phyloP scores from a whole-genome alignment of 2,797 vertebrate species.

The Pogonophryne albipinna region DNA sequence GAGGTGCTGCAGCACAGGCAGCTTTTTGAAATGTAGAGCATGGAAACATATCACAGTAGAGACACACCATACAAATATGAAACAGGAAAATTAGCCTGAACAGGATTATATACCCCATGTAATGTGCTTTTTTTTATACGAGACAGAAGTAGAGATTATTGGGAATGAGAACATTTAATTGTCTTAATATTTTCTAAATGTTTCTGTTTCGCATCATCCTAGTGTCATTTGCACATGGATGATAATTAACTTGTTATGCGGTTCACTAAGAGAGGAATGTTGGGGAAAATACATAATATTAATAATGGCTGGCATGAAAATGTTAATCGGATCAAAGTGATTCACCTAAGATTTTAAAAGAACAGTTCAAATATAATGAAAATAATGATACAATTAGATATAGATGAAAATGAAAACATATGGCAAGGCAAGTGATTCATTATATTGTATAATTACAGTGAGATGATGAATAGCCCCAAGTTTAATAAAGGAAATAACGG shows the following conservation, averaged over 20 bases:
- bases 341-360: neutral
- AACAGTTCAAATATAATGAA: neutral
- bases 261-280: neutral
- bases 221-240: slow-evolving; percentile 2
- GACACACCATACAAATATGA: too few relatives aligned
- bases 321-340: neutral
- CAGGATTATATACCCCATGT: neutral
- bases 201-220: neutral
- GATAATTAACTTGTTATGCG: neutral
- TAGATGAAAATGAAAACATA: neutral
- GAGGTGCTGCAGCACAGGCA: too few relatives aligned
- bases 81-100: neutral
- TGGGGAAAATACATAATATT: neutral
- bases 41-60: too few relatives aligned
- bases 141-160: neutral
- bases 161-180: neutral
- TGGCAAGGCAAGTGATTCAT: neutral
- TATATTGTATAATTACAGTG: neutral
- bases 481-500: neutral
- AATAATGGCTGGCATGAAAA: neutral
- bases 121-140: neutral
- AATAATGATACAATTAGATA: neutral
- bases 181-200: slow-evolving; percentile 13
- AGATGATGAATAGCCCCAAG: neutral
- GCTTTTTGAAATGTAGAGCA: too few relatives aligned